These are phyloP conservation scores for Coenobita brevimanus DNA, from an alignment of 1,140 invertebrate species.

Conservation along the genomic window DNA sequence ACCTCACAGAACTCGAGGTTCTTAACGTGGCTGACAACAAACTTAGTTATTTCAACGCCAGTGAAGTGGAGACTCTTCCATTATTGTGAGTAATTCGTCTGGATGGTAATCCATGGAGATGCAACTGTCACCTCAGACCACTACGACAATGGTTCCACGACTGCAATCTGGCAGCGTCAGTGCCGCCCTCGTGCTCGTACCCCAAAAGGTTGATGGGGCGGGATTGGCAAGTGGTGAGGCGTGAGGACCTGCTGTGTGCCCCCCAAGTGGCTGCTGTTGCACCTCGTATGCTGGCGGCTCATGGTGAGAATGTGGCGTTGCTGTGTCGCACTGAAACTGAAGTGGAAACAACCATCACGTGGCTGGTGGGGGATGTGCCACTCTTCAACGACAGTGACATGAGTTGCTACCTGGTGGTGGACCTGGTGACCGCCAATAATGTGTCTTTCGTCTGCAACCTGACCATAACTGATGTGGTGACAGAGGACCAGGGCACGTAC, in stretches of 20 bases:
- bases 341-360: conserved; percentile 80
- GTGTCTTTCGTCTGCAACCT: conserved; percentile 75
- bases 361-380: conserved; percentile 75
- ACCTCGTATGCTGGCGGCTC: conserved; percentile 71
- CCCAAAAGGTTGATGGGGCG: conserved; percentile 79
- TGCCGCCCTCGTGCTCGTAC: conserved; percentile 80
- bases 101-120: conserved; percentile 87
- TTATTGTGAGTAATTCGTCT: conserved; percentile 84
- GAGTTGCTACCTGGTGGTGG: conserved; percentile 29
- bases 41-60: conserved; percentile 79
- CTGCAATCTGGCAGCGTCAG: conserved; percentile 82
- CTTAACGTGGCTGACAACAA: conserved; percentile 85
- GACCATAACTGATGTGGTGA: conserved; percentile 81
- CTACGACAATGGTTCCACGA: conserved; percentile 85
- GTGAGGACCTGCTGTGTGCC: conserved; percentile 87
- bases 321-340: conserved; percentile 82
- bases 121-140: conserved; percentile 83
- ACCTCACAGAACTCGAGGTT: conserved; percentile 83
- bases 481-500: conserved; percentile 83
- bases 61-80: conserved; percentile 79
- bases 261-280: conserved; percentile 74
- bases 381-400: conserved; percentile 76
- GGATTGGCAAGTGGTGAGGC: conserved; percentile 82
- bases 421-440: conserved; percentile 57
- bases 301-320: conserved; percentile 83